These are phyloP conservation scores for Acanthaster planci DNA, from an alignment of 35 echinoderm and acorn worm genomes.

Conservation along the genomic window DNA sequence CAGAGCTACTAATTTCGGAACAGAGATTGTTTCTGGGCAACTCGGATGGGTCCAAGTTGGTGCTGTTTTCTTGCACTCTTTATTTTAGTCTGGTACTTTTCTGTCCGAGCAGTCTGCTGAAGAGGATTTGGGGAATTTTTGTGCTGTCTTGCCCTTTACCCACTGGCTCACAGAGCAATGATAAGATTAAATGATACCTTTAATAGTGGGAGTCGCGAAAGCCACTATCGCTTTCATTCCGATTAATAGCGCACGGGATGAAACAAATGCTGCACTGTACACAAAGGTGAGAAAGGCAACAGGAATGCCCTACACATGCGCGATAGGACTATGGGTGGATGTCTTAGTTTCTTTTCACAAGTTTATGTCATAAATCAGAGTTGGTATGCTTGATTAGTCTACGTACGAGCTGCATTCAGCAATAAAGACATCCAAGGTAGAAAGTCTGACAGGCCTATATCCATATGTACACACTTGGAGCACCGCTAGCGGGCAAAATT, in stretches of 20 bases:
- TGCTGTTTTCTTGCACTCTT: no score
- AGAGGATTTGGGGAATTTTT: neutral
- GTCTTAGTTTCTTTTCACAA: neutral
- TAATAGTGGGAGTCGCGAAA: constrained; percentile 10
- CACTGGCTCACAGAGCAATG: neutral
- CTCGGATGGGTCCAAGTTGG: neutral
- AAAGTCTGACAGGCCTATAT: neutral
- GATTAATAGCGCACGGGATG: neutral
- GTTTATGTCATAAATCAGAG: neutral
- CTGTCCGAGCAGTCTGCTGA: neutral
- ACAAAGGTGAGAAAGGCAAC: no score
- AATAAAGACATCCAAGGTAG: no score
- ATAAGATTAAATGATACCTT: constrained; percentile 20
- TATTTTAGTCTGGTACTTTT: constrained; percentile 1
- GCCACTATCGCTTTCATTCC: neutral
- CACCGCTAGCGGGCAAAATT: constrained; percentile 12
- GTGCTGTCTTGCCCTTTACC: neutral
- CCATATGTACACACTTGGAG: neutral
- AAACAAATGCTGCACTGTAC: no score
- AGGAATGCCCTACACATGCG: no score
- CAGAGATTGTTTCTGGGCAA: neutral
- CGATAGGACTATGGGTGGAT: neutral
- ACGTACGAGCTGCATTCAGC: no score
- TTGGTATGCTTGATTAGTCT: neutral
- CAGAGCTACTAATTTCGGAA: neutral